Evolutionary conservation across 2,888 invertebrate genomes (phyloP), one percentile per base, ranked within the genome.

Genomic region (Agelastica alni): DNA sequence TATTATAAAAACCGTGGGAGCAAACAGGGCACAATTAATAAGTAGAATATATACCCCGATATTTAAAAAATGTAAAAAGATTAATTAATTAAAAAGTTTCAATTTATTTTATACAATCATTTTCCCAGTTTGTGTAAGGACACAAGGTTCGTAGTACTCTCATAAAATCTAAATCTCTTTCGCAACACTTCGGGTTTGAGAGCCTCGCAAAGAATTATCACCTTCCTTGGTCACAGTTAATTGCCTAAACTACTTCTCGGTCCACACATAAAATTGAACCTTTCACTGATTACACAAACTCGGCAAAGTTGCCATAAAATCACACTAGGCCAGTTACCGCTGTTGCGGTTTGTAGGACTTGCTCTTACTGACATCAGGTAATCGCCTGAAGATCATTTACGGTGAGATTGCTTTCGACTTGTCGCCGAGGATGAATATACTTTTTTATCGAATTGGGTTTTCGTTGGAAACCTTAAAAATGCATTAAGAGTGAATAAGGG

Each of bases 211-310:
- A 49, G 41, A 49, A 49, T 49, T 49, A 42, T 32, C 41, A 17
- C 41, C 41, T 42, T 17, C 49, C 32, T 31, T 20, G 49, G 49
- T 41, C 42, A 32, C 41, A 49, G 16, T 31, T 49, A 49, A 49
- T 41, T 49, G 42, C 42, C n/a, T 6, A 42, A 46, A 49, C 49
- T 42, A 41, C 31, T 49, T 49, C 32, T 41, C 41, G 42, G 32
- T 49, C 42, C 41, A 49, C 49, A 49, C 49, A 49, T 49, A 49
- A 49, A 49, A 49, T 49, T 49, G 18, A 53, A 53, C 44, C 47
- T 53, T 42, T 34, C 20, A 39, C 34, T 47, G 53, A 42, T 53
- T 53, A 47, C 42, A 53, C 42, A 36, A 53, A 53, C 34, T 39
- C 28, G 28, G 46, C 28, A 28, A 37, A 37, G 26, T 28, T 32